A percentile compares a stretch with the other conserved stretches of the same genome.
phyloP scores from a whole-genome alignment of 2,888 invertebrate species.

The Rhagium mordax region DNA sequence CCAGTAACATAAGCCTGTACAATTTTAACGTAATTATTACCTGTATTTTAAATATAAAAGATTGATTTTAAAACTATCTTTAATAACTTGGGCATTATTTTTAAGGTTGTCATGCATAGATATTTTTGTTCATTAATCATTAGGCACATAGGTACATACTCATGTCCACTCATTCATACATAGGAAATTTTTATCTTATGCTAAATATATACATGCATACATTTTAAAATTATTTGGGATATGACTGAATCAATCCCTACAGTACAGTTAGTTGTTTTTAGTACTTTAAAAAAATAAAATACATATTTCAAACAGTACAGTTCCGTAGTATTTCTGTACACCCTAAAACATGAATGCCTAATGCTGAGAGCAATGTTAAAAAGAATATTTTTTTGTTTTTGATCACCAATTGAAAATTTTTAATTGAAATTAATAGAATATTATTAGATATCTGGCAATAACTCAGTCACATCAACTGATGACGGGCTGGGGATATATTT shows the following conservation, averaged over 20 bases:
- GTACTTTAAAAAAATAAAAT: constrained; percentile 1
- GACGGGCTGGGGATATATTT: too few species aligned
- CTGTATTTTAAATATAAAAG: constrained; percentile 1
- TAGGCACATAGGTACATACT: neutral
- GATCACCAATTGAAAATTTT: too few species aligned
- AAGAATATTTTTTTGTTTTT: too few species aligned
- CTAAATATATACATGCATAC: neutral
- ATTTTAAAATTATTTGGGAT: constrained; percentile 3
- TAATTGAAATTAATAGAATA: too few species aligned
- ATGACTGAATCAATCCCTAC: neutral
- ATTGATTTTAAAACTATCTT: constrained; percentile 9
- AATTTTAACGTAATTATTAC: constrained; percentile 4
- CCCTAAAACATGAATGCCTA: neutral
- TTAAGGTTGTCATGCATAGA: neutral
- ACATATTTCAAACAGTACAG: neutral
- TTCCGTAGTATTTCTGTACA: neutral
- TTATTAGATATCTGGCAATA: too few species aligned
- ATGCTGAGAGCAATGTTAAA: too few species aligned
- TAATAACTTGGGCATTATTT: constrained; percentile 12
- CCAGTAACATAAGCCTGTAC: neutral
- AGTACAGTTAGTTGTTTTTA: constrained; percentile 12
- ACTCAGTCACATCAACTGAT: too few species aligned
- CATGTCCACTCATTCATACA: neutral
- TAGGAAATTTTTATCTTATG: neutral
- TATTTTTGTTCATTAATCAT: constrained; percentile 1